Conservation (phyloP, 53 echinoderm and acorn worm genomes). For the Patiria pectinifera region DNA sequence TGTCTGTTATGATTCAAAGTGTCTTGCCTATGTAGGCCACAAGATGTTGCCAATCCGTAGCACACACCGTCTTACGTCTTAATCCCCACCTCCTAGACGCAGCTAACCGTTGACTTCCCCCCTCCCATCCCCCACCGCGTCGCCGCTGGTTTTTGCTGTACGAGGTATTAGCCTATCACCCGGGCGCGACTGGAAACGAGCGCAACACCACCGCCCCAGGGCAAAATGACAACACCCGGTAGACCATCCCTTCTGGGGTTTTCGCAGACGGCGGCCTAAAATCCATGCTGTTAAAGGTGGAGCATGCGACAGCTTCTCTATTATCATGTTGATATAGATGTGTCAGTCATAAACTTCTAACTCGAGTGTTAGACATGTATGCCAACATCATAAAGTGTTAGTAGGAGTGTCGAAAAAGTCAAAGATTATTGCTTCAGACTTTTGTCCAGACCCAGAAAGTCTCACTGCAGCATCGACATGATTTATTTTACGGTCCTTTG, state of each 20-base stretch:
- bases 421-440: no score
- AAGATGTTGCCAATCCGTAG: neutral
- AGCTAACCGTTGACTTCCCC: neutral
- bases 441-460: no score
- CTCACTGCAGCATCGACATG: no score
- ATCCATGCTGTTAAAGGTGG: neutral
- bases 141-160: constrained; percentile 13
- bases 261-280: neutral
- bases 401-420: no score
- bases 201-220: neutral
- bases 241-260: constrained; percentile 1
- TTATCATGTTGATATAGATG: no score
- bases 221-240: neutral
- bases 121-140: neutral
- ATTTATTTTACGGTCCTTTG: no score
- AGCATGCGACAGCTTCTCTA: neutral
- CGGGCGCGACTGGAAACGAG: neutral
- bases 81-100: neutral
- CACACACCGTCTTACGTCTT: neutral
- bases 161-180: constrained; percentile 38
- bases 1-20: neutral
- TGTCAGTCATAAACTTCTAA: no score
- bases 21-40: neutral
- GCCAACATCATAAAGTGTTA: no score
- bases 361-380: no score